A percentile compares a stretch with the other conserved stretches of the same genome.
Conservation (phyloP, 2,888 invertebrate species). For the Leucania comma region DNA sequence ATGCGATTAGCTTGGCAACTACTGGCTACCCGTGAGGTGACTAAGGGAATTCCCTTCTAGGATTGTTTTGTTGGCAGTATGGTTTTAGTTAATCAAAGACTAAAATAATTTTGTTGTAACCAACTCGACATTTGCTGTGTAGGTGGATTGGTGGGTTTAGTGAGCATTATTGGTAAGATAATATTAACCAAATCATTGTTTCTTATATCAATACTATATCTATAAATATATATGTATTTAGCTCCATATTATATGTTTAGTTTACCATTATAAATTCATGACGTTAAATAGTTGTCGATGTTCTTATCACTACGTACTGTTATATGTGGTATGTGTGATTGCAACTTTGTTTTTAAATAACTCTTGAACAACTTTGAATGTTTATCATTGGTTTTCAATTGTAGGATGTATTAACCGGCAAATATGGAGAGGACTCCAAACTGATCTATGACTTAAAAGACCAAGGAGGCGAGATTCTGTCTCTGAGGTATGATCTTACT, state of each 20-base stretch:
- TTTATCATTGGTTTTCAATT: conserved; percentile 48
- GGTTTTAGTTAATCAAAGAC: too few species aligned
- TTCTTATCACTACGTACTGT: conserved; percentile 1
- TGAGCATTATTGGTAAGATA: too few species aligned
- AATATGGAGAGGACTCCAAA: conserved; percentile 99
- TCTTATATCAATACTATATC: conserved; percentile 3
- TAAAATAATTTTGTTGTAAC: too few species aligned
- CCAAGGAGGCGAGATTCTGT: conserved; percentile 99
- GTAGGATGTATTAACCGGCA: conserved; percentile 98
- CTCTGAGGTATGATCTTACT: conserved; percentile 99
- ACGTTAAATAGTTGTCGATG: not conserved
- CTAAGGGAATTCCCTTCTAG: too few species aligned
- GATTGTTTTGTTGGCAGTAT: too few species aligned
- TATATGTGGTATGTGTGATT: not conserved
- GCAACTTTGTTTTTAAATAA: not conserved
- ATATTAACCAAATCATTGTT: not conserved
- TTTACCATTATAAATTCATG: not conserved
- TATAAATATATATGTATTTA: too few species aligned
- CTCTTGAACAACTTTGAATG: not conserved
- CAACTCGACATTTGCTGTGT: too few species aligned
- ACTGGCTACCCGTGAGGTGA: too few species aligned
- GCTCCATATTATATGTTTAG: not conserved
- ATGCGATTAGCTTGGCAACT: too few species aligned
- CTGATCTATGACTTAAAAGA: conserved; percentile 99
- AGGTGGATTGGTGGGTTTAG: too few species aligned